These are phyloP conservation scores for Poecilia wingei DNA, from an alignment of 2,797 vertebrate species.

Conservation along the genomic window DNA sequence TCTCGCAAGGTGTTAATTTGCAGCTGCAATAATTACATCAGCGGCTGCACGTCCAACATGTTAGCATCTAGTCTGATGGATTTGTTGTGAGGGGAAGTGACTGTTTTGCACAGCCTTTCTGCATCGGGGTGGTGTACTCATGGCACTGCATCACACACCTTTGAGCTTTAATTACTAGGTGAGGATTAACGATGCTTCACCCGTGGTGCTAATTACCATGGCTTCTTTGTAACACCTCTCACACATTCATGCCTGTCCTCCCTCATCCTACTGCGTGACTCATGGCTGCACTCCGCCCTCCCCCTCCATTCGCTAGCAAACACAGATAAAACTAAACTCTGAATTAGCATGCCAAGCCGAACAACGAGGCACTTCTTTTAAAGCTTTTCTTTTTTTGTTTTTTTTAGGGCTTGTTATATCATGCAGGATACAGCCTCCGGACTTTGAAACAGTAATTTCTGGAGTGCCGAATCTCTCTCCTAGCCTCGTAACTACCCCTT, in stretches of 20 bases:
- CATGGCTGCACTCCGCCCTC: conserved; percentile 46
- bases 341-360: conserved; percentile 65
- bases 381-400: conserved; percentile 25
- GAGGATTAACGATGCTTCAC: conserved; percentile 80
- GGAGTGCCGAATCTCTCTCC: conserved; percentile 57
- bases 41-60: conserved; percentile 52
- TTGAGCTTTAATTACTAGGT: conserved; percentile 81
- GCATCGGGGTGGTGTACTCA: conserved; percentile 59
- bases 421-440: conserved; percentile 61
- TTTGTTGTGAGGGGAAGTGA: conserved; percentile 71
- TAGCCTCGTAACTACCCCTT: conserved; percentile 55
- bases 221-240: conserved; percentile 75
- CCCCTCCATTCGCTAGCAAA: conserved; percentile 7
- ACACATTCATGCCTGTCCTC: conserved; percentile 66
- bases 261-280: conserved; percentile 58
- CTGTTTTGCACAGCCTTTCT: conserved; percentile 63
- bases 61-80: conserved; percentile 54
- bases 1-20: conserved; percentile 72
- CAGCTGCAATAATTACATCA: conserved; percentile 63
- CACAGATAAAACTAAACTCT: conserved; percentile 45
- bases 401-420: conserved; percentile 65
- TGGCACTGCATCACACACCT: conserved; percentile 77
- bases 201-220: conserved; percentile 80
- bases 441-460: conserved; percentile 63
- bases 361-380: conserved; percentile 64